Evolutionary conservation across 2,888 invertebrate species (phyloP).

Genomic region (Andrena flavipes): DNA sequence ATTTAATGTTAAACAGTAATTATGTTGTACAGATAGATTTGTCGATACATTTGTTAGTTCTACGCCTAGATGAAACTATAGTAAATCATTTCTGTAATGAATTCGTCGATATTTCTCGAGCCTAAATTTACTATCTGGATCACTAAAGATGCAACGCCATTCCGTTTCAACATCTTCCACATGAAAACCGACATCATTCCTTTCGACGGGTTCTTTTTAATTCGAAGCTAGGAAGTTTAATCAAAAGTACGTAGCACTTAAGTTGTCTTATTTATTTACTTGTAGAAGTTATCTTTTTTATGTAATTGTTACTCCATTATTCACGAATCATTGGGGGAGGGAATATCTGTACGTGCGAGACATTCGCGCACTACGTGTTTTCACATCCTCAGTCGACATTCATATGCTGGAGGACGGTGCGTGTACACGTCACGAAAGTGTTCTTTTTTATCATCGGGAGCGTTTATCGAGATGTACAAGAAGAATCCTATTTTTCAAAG

Average conservation of each 20-base stretch:
- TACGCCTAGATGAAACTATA: constrained; percentile 2
- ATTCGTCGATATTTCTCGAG: background rate
- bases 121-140: background rate
- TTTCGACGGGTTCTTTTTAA: background rate
- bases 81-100: constrained; percentile 6
- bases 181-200: constrained; percentile 59
- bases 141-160: background rate
- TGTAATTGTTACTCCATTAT: constrained; percentile 11
- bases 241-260: constrained; percentile 37
- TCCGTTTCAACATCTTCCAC: constrained; percentile 27
- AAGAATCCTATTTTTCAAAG: constrained; percentile 10
- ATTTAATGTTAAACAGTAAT: constrained; percentile 34
- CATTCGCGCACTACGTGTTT: background rate
- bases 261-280: constrained; percentile 34
- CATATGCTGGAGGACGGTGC: background rate
- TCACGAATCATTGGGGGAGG: background rate
- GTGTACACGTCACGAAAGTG: constrained; percentile 8
- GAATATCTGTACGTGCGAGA: background rate
- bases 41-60: constrained; percentile 26
- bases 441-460: background rate
- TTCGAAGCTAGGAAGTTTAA: background rate
- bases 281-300: constrained; percentile 26
- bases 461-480: background rate
- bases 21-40: constrained; percentile 44
- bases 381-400: background rate